phyloP scores from a whole-genome alignment of 23 tunicate genomes.

The Trididemnum nubilum region DNA sequence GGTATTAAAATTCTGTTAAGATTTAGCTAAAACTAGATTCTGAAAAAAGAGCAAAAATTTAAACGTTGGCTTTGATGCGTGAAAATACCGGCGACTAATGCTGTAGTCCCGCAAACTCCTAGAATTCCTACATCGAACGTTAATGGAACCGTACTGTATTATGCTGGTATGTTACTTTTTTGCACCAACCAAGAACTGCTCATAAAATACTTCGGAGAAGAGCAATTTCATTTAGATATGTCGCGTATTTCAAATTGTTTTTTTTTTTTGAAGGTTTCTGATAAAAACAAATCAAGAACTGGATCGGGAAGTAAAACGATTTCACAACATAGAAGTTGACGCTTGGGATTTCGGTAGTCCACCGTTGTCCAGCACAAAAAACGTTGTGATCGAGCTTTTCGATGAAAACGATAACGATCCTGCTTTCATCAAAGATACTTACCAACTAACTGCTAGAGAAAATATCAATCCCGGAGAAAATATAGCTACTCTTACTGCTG shows the following conservation, averaged over 20 bases:
- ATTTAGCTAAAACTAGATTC: too few species aligned
- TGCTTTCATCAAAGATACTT: constrained; percentile 27
- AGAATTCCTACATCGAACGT: too few species aligned
- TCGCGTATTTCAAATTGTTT: background rate
- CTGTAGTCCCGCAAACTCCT: too few species aligned
- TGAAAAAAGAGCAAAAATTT: too few species aligned
- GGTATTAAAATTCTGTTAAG: too few species aligned
- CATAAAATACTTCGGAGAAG: too few species aligned
- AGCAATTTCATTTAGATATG: too few species aligned
- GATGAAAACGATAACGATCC: constrained; percentile 89
- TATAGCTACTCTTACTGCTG: constrained; percentile 39
- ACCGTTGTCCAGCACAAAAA: constrained; percentile 51
- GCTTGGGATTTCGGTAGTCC: constrained; percentile 79
- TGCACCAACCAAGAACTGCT: too few species aligned
- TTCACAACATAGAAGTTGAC: constrained; percentile 42
- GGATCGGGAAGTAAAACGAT: constrained; percentile 66
- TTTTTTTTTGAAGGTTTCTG: constrained; percentile 51
- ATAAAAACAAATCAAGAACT: constrained; percentile 46
- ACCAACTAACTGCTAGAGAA: constrained; percentile 51
- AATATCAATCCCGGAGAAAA: constrained; percentile 30
- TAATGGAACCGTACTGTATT: too few species aligned
- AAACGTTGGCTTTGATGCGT: too few species aligned
- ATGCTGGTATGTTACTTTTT: too few species aligned
- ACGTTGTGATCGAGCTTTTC: constrained; percentile 41
- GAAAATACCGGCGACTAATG: too few species aligned